phyloP scores from a whole-genome alignment of 2,888 invertebrate genomes.

The Ctena decussata region DNA sequence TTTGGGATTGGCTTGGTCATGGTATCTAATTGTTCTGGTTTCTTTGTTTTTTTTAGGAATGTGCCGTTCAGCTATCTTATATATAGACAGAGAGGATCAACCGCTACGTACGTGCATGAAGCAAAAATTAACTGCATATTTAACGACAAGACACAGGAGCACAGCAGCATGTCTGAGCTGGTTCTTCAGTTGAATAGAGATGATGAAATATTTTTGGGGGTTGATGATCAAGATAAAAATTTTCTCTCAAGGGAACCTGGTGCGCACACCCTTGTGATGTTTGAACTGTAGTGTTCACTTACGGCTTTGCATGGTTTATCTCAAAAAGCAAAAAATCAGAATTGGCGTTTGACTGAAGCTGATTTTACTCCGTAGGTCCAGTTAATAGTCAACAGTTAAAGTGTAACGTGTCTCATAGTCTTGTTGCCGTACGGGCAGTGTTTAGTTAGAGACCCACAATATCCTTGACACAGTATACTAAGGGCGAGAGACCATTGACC shows the following conservation, averaged over 20 bases:
- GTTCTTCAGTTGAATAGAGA: neutral
- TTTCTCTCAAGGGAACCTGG: neutral
- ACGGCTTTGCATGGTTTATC: too few relatives aligned
- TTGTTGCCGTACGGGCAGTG: too few relatives aligned
- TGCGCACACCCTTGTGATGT: neutral
- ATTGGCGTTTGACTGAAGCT: too few relatives aligned
- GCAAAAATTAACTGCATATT: neutral
- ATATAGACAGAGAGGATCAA: neutral
- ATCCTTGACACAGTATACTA: too few relatives aligned
- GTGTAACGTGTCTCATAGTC: too few relatives aligned
- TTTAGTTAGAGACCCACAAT: too few relatives aligned
- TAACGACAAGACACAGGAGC: neutral
- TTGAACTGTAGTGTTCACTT: neutral
- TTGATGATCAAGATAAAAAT: neutral
- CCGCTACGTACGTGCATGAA: neutral
- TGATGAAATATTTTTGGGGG: neutral
- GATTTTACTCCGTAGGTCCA: too few relatives aligned
- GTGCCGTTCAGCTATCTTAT: neutral
- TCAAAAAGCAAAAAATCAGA: too few relatives aligned
- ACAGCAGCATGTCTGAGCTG: neutral
- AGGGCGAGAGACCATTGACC: too few relatives aligned
- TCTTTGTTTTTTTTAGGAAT: neutral
- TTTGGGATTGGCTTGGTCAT: neutral
- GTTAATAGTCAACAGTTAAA: too few relatives aligned
- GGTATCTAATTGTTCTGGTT: too few relatives aligned